Evolutionary conservation across 2,797 vertebrate species (phyloP).

Genomic region (Okamejei kenojei): DNA sequence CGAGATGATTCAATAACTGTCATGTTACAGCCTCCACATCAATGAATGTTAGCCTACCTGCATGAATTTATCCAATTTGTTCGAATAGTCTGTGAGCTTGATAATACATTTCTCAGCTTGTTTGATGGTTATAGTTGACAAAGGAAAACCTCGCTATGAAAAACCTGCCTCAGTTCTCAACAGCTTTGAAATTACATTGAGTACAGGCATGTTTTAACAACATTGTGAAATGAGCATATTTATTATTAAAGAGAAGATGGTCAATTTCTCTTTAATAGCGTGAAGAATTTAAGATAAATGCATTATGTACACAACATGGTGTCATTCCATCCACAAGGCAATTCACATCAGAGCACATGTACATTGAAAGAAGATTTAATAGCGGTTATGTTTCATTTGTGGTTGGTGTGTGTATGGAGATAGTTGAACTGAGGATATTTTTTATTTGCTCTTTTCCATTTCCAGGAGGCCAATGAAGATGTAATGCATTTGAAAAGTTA

Average conservation of each 20-base stretch:
- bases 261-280: not conserved
- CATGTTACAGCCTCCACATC: not conserved
- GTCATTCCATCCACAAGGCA: too few species aligned
- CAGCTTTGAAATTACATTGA: not conserved
- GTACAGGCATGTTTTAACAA: not conserved
- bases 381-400: not conserved
- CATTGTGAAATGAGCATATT: not conserved
- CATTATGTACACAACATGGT: not conserved
- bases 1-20: not conserved
- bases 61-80: not conserved
- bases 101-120: not conserved
- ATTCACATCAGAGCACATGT: too few species aligned
- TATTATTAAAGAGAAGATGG: not conserved
- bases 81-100: not conserved
- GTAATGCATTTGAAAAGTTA: not conserved
- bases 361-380: not conserved
- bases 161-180: not conserved
- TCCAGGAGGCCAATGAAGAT: constrained; percentile 7
- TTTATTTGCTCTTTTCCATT: not conserved
- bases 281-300: not conserved
- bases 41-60: not conserved
- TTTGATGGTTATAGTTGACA: not conserved
- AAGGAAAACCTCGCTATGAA: not conserved
- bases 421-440: not conserved
- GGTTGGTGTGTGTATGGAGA: not conserved